Percentiles rank a stretch among this genome's conserved stretches.
phyloP scores from a whole-genome alignment of 1,140 invertebrate species.

The Meteorus sp. region DNA sequence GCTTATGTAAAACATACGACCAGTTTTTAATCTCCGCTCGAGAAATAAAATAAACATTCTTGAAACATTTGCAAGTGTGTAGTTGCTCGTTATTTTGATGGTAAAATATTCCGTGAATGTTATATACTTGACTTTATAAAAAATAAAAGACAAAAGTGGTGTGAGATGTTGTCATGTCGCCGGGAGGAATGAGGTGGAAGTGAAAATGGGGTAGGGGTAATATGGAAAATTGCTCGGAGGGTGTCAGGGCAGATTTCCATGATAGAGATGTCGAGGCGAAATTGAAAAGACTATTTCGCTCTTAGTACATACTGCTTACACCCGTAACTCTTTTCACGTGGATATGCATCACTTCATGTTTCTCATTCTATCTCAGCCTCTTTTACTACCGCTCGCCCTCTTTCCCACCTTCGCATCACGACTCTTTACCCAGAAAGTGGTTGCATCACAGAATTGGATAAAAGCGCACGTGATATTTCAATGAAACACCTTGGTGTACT shows the following conservation, averaged over 20 bases:
- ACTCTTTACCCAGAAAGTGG: background rate
- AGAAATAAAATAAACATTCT: no score
- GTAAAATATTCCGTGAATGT: slow-evolving; percentile 16
- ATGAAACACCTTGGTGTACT: background rate
- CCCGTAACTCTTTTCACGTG: no score
- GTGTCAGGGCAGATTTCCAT: slow-evolving; percentile 25
- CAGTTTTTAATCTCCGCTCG: no score
- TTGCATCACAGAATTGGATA: background rate
- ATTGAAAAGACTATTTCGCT: slow-evolving; percentile 25
- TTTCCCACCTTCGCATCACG: background rate
- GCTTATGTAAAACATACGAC: no score
- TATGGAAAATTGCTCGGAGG: slow-evolving; percentile 26
- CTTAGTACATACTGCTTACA: background rate
- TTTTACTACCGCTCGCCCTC: background rate
- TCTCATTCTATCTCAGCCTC: no score
- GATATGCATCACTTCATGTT: no score
- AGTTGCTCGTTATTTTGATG: slow-evolving; percentile 10
- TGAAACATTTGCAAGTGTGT: no score
- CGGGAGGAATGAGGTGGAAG: background rate
- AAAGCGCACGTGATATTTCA: slow-evolving; percentile 16
- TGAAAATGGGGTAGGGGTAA: slow-evolving; percentile 9
- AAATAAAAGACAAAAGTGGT: slow-evolving; percentile 15
- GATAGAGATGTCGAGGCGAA: slow-evolving; percentile 10
- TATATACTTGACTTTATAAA: background rate
- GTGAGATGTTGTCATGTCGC: slow-evolving; percentile 14